Evolutionary conservation across 2,888 invertebrate genomes (phyloP).

Genomic region (Ectemnius continuus): DNA sequence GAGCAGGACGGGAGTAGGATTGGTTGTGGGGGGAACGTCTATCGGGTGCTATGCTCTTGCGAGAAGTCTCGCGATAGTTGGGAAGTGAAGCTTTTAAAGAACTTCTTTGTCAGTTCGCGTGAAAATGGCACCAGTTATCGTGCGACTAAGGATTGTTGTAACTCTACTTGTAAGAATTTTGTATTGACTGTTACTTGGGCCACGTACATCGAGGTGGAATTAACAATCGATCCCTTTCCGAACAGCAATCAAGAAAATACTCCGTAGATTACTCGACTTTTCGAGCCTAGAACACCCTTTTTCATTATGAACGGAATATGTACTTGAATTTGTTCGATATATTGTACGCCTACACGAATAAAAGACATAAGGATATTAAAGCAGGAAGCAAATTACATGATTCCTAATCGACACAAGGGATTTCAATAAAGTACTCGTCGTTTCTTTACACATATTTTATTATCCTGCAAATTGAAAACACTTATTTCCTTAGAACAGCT

Average conservation of each 20-base stretch:
- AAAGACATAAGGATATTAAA: constrained; percentile 45
- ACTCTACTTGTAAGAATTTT: constrained; percentile 49
- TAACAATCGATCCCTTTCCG: constrained; percentile 43
- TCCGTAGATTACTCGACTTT: constrained; percentile 50
- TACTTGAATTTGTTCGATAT: constrained; percentile 57
- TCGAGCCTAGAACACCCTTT: constrained; percentile 48
- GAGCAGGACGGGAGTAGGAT: too few relatives aligned
- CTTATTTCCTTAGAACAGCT: too few relatives aligned
- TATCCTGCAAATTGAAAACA: too few relatives aligned
- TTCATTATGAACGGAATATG: constrained; percentile 59
- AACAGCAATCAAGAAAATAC: constrained; percentile 38
- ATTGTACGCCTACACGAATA: constrained; percentile 47
- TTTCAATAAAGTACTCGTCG: not conserved
- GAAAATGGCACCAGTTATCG: constrained; percentile 27
- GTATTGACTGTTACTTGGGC: constrained; percentile 44
- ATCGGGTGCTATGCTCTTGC: too few relatives aligned
- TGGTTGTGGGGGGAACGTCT: too few relatives aligned
- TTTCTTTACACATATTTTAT: not conserved
- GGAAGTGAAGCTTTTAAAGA: not conserved
- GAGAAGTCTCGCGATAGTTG: too few relatives aligned
- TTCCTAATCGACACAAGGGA: not conserved
- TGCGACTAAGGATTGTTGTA: constrained; percentile 19
- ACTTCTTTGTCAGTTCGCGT: constrained; percentile 8
- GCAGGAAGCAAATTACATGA: not conserved
- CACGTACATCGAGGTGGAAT: constrained; percentile 21